Evolutionary conservation across 2,888 invertebrate genomes (phyloP), one percentile per base, ranked within the genome.

Genomic region (Pterostichus madidus): DNA sequence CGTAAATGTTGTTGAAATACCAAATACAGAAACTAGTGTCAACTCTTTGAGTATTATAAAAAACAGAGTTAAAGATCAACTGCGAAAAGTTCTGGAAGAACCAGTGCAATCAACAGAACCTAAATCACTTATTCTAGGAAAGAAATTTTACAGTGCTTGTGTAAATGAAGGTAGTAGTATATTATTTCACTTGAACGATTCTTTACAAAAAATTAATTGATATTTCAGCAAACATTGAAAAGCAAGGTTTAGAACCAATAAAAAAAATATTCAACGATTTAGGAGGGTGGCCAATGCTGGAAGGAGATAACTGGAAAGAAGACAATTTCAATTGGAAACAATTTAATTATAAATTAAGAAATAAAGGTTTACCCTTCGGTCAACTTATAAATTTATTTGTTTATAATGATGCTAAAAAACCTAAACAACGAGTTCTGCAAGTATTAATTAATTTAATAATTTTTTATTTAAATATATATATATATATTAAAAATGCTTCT

Each of bases 211-310:
- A 39, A 39, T 39, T 39, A 7, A 39, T 39, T 39, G 5, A 39
- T 13, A 44, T 87, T 87, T 4, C 88, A 97, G 97, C 93, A 85
- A 90, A 93, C n/a, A 96, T 97, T 86, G 96, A 97, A 87, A 90
- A 92, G 1, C 92, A 94, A 61, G 97, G 96, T 0, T 88, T 94
- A 17, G 88, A 91, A 6, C 96, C 97, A 0, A 91, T 97, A 53
- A 88, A 92, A 81, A 90, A 92, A 0, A 93, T 96, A 87, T 89
- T 97, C 73, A 91, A 92, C 31, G 91, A 92, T 10, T 91, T 97
- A n/a, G 97, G 97, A 0, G 96, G 96, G 5, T 97, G 97, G 97
- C 97, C 97, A 0, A 94, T 96, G 35, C 90, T 97, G 31, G 93
- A 94, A 84, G 96, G 94, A 0, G 91, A 92, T 49, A 84, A 87